Conservation (phyloP, 2,113 vertebrate species). For the Erinaceus europaeus region DNA sequence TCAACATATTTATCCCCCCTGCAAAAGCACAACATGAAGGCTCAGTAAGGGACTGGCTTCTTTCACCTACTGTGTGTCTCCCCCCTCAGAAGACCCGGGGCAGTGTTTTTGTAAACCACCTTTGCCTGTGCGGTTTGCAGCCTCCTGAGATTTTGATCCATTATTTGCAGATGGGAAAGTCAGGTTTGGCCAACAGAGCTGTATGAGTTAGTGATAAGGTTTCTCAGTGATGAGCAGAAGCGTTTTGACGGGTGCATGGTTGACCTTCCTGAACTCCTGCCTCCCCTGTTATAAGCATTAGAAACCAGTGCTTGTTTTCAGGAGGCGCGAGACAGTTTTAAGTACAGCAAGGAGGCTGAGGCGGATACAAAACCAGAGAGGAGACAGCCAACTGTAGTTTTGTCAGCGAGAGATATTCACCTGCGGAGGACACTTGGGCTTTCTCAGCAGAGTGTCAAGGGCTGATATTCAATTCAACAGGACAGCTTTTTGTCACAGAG, state of each 20-base stretch:
- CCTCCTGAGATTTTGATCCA: not conserved
- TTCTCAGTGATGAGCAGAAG: not conserved
- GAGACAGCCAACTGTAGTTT: not conserved
- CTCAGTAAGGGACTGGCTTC: too few species aligned
- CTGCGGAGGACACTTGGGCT: not conserved
- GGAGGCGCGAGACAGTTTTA: not conserved
- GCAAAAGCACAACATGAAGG: not conserved
- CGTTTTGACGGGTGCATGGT: not conserved
- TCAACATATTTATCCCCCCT: not conserved
- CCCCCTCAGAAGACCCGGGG: fast-evolving
- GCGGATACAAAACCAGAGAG: too few species aligned
- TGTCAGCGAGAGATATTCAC: too few species aligned
- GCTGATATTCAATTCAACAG: too few species aligned
- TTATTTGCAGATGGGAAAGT: not conserved
- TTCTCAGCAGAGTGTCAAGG: not conserved
- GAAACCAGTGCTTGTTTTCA: not conserved
- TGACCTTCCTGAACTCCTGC: not conserved
- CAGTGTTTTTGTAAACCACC: too few species aligned
- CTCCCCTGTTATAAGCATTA: fast-evolving
- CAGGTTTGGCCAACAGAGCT: not conserved
- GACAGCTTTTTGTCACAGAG: not conserved
- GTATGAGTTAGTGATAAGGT: fast-evolving
- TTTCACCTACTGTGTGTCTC: too few species aligned
- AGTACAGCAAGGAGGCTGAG: too few species aligned
- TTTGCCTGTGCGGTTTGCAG: too few species aligned